A percentile compares a stretch with the other conserved stretches of the same genome.
phyloP scores from a whole-genome alignment of 1,140 invertebrate genomes.

The Charaxes varanes region DNA sequence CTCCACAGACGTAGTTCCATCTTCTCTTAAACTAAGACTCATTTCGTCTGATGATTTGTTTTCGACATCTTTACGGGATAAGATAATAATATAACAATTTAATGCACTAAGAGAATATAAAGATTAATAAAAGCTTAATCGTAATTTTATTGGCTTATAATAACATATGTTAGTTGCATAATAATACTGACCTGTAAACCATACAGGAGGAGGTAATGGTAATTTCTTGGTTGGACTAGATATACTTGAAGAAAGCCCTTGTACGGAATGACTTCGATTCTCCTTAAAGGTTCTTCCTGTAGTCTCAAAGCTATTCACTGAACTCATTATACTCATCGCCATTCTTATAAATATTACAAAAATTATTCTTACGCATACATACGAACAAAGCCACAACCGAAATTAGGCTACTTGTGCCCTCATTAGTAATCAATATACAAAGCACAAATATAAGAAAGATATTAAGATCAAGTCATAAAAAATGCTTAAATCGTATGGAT shows the following conservation, averaged over 20 bases:
- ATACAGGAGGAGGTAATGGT: constrained; percentile 62
- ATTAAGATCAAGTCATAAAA: constrained; percentile 32
- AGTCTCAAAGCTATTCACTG: constrained; percentile 21
- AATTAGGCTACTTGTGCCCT: constrained; percentile 32
- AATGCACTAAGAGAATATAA: too few species aligned
- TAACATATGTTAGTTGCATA: constrained; percentile 37
- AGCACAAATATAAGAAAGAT: constrained; percentile 26
- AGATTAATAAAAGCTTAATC: too few species aligned
- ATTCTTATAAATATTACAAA: constrained; percentile 30
- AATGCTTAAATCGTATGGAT: constrained; percentile 58
- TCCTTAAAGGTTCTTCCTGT: constrained; percentile 25
- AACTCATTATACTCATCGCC: constrained; percentile 42
- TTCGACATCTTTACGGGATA: constrained; percentile 57
- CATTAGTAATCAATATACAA: constrained; percentile 24
- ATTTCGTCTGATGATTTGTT: constrained; percentile 61
- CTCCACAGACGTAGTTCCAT: constrained; percentile 36
- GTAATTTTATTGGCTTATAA: not conserved
- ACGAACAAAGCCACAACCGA: constrained; percentile 32
- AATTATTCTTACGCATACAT: constrained; percentile 29
- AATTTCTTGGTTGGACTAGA: constrained; percentile 58
- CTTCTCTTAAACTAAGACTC: constrained; percentile 35
- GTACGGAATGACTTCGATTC: constrained; percentile 54
- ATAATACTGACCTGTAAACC: constrained; percentile 55
- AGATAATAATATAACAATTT: too few species aligned
- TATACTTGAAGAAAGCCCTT: constrained; percentile 44